A percentile compares a stretch with the other conserved stretches of the same genome.
Conservation (phyloP, 2,113 vertebrate species). For the Podarcis cretensis region DNA sequence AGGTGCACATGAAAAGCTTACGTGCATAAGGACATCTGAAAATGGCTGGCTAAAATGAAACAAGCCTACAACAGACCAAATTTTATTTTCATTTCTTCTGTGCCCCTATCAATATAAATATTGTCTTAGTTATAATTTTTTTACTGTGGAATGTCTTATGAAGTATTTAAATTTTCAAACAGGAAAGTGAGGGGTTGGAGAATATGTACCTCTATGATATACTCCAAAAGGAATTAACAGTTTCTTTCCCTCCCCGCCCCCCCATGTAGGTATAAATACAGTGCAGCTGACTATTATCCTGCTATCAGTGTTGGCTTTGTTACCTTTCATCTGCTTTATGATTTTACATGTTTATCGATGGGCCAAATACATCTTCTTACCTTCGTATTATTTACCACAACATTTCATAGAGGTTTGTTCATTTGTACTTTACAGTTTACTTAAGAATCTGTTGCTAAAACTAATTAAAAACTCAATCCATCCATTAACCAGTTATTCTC, state of each 20-base stretch:
- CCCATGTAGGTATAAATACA: constrained; percentile 57
- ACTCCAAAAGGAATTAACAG: neutral
- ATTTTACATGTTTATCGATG: constrained; percentile 58
- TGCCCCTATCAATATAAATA: neutral
- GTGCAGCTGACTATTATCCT: constrained; percentile 35
- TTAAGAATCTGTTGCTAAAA: neutral
- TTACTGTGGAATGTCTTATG: neutral
- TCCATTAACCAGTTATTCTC: neutral
- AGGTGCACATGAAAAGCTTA: neutral
- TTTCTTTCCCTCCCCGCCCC: neutral
- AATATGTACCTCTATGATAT: fast-evolving
- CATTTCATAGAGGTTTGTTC: constrained; percentile 81
- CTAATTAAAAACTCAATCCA: neutral
- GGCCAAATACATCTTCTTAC: constrained; percentile 60
- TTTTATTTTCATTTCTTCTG: neutral
- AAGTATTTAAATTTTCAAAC: neutral
- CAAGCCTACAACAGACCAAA: neutral
- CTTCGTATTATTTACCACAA: constrained; percentile 69
- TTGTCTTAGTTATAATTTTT: neutral
- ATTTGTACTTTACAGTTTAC: neutral
- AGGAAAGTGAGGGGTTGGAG: neutral
- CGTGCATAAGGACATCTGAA: neutral
- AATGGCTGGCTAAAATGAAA: constrained; percentile 9
- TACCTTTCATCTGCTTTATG: constrained; percentile 48
- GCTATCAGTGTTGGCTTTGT: constrained; percentile 35